Conservation (phyloP, 2,888 invertebrate genomes). For the Chymomyza amoena region DNA sequence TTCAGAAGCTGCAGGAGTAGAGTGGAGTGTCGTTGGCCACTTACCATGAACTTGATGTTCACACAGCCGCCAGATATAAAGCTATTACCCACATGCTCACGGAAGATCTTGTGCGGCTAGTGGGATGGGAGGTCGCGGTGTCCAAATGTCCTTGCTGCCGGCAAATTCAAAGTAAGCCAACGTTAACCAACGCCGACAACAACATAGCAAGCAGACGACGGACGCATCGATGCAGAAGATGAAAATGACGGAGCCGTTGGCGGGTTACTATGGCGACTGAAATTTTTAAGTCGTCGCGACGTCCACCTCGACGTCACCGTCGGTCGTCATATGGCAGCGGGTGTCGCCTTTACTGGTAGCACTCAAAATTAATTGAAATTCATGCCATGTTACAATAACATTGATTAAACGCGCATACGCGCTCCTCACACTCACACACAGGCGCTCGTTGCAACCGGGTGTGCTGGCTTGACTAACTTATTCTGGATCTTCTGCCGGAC, state of each 20-base stretch:
- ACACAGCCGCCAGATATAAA: conserved; percentile 76
- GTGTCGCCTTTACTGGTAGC: conserved; percentile 52
- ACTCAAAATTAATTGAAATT: conserved; percentile 70
- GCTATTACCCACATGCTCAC: conserved; percentile 61
- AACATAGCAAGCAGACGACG: conserved; percentile 10
- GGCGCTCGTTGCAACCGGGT: conserved; percentile 4
- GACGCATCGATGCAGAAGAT: background rate
- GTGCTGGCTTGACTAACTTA: background rate
- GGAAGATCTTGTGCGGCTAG: background rate
- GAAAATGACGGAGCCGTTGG: background rate
- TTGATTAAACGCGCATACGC: conserved; percentile 58
- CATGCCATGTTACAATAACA: conserved; percentile 70
- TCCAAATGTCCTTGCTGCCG: conserved; percentile 69
- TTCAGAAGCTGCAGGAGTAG: no score
- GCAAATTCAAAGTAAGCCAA: conserved; percentile 72
- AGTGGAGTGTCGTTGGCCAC: no score
- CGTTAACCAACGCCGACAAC: conserved; percentile 67
- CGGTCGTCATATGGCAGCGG: background rate
- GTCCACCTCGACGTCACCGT: conserved; percentile 19
- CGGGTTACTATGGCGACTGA: conserved; percentile 8
- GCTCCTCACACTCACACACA: conserved; percentile 11
- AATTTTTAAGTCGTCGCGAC: conserved; percentile 27
- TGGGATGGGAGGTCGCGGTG: conserved; percentile 29
- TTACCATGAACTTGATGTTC: conserved; percentile 73
- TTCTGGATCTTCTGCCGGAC: background rate